phyloP scores from a whole-genome alignment of 2,113 vertebrate species.

The Rhynchomys soricoides region DNA sequence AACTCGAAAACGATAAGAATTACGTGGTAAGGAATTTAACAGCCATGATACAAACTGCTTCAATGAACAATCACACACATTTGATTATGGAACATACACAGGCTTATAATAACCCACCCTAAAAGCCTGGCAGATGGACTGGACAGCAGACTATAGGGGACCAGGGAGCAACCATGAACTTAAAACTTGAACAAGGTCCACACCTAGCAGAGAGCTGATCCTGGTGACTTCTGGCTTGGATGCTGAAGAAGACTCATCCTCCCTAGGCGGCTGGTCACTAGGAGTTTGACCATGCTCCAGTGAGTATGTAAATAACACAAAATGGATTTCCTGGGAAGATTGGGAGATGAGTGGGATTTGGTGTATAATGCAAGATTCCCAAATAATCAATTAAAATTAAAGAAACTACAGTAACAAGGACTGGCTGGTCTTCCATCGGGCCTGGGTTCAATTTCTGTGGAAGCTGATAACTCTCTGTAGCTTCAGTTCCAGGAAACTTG shows the following conservation, averaged over 20 bases:
- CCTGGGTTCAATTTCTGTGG: not conserved
- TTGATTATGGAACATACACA: not conserved
- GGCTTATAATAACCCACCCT: not conserved
- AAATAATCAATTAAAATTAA: too few species aligned
- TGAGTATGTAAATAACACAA: too few species aligned
- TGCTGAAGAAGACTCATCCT: too few species aligned
- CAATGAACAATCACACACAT: not conserved
- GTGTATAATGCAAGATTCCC: too few species aligned
- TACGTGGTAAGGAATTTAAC: not conserved
- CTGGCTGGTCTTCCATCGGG: not conserved
- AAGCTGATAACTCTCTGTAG: not conserved
- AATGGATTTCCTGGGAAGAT: too few species aligned
- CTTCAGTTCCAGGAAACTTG: not conserved
- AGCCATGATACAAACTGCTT: constrained; percentile 9
- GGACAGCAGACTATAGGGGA: not conserved
- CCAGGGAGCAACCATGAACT: not conserved
- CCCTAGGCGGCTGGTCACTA: too few species aligned
- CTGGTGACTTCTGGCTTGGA: too few species aligned
- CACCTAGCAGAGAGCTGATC: too few species aligned
- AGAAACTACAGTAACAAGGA: not conserved
- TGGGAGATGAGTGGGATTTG: too few species aligned
- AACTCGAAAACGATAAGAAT: not conserved
- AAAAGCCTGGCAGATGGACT: not conserved
- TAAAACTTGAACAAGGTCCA: not conserved
- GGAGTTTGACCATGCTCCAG: too few species aligned